A percentile compares a stretch with the other conserved stretches of the same genome.
Conservation (phyloP, 2,797 vertebrate species). For the Muscicapa comitata region DNA sequence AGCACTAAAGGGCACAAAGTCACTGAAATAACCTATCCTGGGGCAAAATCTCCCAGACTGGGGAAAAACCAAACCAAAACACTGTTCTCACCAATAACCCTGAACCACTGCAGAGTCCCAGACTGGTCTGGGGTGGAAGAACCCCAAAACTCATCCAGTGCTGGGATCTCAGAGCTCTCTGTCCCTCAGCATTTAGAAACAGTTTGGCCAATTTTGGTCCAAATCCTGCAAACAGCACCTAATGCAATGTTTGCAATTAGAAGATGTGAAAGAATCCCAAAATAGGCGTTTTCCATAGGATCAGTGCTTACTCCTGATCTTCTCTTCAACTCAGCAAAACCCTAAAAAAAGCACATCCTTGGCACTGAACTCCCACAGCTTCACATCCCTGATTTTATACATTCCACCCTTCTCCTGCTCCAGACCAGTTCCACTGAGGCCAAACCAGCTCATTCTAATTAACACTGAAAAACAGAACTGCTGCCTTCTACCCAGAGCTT, state of each 20-base stretch:
- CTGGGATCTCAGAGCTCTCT: background rate
- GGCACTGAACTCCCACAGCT: background rate
- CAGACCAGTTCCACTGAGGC: background rate
- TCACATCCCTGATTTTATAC: background rate
- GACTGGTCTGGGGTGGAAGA: background rate
- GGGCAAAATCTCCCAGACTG: background rate
- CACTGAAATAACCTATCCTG: background rate
- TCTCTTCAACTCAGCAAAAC: background rate
- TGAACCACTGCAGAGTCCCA: background rate
- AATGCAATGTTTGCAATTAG: background rate
- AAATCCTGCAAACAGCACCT: background rate
- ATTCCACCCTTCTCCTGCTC: background rate
- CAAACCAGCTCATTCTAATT: background rate
- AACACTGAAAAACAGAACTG: background rate
- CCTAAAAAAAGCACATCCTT: fast-evolving
- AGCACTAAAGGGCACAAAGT: background rate
- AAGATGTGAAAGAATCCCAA: background rate
- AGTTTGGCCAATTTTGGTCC: background rate
- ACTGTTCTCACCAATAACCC: background rate
- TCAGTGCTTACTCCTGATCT: background rate
- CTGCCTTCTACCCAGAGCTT: background rate
- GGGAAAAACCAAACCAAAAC: background rate
- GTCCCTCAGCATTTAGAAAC: background rate
- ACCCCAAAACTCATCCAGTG: background rate
- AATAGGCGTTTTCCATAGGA: background rate